Evolutionary conservation across 2,113 vertebrate species (phyloP), one percentile per base, ranked within the genome.

Genomic region (Periophthalmodon schlosseri): DNA sequence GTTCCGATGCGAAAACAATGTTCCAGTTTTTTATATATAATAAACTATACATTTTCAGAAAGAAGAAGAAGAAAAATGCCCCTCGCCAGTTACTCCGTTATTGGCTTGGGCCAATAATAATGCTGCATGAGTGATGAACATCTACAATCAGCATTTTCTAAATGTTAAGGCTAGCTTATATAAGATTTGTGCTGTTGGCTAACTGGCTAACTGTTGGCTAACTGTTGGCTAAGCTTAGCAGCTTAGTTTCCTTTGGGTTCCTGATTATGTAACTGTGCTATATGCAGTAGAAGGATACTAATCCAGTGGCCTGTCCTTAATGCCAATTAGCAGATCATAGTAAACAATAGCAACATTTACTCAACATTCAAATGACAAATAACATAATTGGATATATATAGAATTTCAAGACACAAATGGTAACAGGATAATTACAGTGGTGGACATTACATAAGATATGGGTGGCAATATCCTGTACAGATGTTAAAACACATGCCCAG

Each of bases 251-350:
- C 76, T 83, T 78, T 70, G 72, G 74, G 72, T 68, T 74, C 24
- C 49, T 52, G 28, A 65, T 94, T 94, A 92, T 65, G 80, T 90
- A 94, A 93, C 72, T 68, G 20, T 46, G 79, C 87, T 92, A 92
- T 91, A 93, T 91, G 86, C 88, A 92, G 92, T 80, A 84, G 76
- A 72, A 87, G 60, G 89, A 44, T 39, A 13, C 77, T 90, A 91
- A 91, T 93, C 89, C 88, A 84, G 49, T 56, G 73, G 85, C 76
- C 76, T 80, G 77, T 84, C 89, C 88, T 84, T 93, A 93, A 94
- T 91, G 86, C 90, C 88, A 91, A 86, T 94, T 92, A 94, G 85
- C 87, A 91, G 92, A 89, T 92, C 87, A 79, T 68, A 65, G 73
- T 76, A 78, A 44, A 86, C 61, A 77, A 60, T 87, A 50, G 58